Conservation (phyloP, 2,113 vertebrate genomes). For the Podocnemis expansa region DNA sequence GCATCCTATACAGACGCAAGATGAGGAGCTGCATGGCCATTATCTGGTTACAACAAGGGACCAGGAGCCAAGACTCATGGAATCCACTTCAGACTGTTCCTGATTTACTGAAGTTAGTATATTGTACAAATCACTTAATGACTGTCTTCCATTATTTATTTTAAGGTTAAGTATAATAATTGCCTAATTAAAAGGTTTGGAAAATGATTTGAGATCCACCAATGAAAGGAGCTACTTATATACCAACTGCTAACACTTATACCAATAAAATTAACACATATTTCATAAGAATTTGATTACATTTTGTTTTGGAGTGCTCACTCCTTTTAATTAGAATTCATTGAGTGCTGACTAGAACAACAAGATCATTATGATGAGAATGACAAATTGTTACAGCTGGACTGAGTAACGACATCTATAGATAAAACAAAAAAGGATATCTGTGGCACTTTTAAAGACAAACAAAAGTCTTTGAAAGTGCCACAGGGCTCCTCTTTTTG, state of each 20-base stretch:
- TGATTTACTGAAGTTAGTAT: slow-evolving; percentile 16
- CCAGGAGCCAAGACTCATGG: neutral
- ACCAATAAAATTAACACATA: slow-evolving; percentile 40
- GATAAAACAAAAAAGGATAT: neutral
- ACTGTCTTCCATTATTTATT: slow-evolving; percentile 38
- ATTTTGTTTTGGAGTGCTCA: slow-evolving; percentile 54
- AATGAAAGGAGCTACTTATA: slow-evolving; percentile 34
- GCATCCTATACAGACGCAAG: neutral
- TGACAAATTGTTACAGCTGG: slow-evolving; percentile 34
- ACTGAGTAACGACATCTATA: neutral
- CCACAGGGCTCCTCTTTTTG: no score
- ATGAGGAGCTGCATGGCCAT: neutral
- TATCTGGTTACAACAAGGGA: neutral
- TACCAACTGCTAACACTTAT: slow-evolving; percentile 43
- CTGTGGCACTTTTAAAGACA: no score
- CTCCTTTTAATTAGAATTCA: slow-evolving; percentile 42
- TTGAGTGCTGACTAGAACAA: slow-evolving; percentile 32
- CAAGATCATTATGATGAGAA: neutral
- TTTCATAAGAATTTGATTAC: slow-evolving; percentile 59
- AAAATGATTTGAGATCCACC: slow-evolving; percentile 52
- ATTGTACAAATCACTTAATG: neutral
- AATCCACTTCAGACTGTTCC: slow-evolving; percentile 20
- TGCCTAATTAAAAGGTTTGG: slow-evolving; percentile 52
- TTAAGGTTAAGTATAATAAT: slow-evolving; percentile 35
- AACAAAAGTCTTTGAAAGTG: no score